phyloP scores from a whole-genome alignment of 2,797 vertebrate species.

The Trematomus bernacchii region DNA sequence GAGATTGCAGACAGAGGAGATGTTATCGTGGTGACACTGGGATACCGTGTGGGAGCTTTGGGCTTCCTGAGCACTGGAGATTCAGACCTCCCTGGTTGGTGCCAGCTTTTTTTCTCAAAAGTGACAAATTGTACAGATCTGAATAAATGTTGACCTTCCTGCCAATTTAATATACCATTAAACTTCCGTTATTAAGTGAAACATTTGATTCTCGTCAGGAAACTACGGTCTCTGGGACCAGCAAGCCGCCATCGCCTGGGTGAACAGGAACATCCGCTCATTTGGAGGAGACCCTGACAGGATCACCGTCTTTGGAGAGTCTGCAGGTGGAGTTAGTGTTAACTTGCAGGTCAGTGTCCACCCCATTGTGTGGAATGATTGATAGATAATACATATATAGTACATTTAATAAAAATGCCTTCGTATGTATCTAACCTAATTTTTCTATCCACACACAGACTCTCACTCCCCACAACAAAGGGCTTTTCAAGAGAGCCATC shows the following conservation, averaged over 20 bases:
- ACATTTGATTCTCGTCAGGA: constrained; percentile 76
- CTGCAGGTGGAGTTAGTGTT: constrained; percentile 91
- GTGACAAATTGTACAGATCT: too few relatives aligned
- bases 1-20: constrained; percentile 91
- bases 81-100: constrained; percentile 86
- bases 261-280: constrained; percentile 93
- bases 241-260: constrained; percentile 95
- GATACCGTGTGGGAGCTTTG: constrained; percentile 91
- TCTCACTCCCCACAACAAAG: constrained; percentile 91
- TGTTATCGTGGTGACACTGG: constrained; percentile 94
- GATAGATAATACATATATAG: too few relatives aligned
- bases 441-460: constrained; percentile 77
- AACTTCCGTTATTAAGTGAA: constrained; percentile 8
- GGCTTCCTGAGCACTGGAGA: constrained; percentile 97
- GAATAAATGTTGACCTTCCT: neutral
- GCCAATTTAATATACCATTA: neutral
- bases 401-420: neutral
- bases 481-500: constrained; percentile 92
- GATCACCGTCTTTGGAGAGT: constrained; percentile 96
- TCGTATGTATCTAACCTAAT: neutral
- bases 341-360: constrained; percentile 88
- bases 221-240: constrained; percentile 97
- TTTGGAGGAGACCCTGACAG: constrained; percentile 94
- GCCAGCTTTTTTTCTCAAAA: neutral
- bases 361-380: neutral